A percentile compares a stretch with the other conserved stretches of the same genome.
Conservation (phyloP, 2,888 invertebrate species). For the Troides aeacus region DNA sequence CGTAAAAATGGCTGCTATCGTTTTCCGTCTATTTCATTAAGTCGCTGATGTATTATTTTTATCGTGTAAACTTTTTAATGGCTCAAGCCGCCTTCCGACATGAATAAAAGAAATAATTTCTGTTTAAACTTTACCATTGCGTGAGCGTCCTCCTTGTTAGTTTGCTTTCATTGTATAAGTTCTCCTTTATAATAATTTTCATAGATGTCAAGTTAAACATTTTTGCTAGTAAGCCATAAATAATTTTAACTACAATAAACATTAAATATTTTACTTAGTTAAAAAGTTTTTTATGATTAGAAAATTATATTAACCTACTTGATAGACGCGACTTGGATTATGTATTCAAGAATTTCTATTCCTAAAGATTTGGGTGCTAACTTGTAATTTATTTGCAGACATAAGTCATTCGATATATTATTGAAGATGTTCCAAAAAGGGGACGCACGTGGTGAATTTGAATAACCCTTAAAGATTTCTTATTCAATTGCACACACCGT, state of each 20-base stretch:
- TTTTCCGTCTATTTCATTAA: constrained; percentile 13
- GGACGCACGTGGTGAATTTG: constrained; percentile 32
- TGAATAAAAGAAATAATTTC: constrained; percentile 1
- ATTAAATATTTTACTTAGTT: background rate
- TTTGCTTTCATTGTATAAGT: background rate
- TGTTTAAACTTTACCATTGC: background rate
- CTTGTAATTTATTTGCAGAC: background rate
- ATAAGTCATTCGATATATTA: background rate
- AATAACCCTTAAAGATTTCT: constrained; percentile 28
- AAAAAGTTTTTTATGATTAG: background rate
- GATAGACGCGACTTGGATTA: too few species aligned
- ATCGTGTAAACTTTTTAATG: constrained; percentile 14
- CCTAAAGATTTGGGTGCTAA: too few species aligned
- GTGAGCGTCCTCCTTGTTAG: background rate
- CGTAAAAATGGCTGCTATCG: constrained; percentile 12
- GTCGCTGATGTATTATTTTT: constrained; percentile 17
- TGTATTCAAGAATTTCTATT: too few species aligned
- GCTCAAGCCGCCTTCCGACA: background rate
- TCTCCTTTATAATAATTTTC: background rate
- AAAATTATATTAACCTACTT: too few species aligned
- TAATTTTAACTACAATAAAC: background rate
- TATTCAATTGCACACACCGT: constrained; percentile 22
- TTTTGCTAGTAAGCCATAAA: background rate
- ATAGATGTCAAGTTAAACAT: background rate
- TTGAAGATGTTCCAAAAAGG: constrained; percentile 20